Percentiles rank a stretch among this genome's conserved stretches.
Conservation (phyloP, 2,888 invertebrate genomes). For the Agrotis puta region DNA sequence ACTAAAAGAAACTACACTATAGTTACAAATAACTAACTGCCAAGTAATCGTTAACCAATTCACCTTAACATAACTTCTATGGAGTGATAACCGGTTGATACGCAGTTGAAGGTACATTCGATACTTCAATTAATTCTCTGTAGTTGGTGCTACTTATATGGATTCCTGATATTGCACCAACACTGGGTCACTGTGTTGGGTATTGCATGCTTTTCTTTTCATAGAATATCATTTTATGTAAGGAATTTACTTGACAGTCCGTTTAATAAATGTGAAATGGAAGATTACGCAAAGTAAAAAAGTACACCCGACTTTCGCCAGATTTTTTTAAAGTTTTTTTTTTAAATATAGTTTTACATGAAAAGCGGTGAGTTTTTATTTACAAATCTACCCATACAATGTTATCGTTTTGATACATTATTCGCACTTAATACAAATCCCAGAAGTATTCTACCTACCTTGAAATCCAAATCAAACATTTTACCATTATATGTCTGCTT, state of each 20-base stretch:
- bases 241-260: neutral
- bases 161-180: slow-evolving; percentile 39
- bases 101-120: slow-evolving; percentile 17
- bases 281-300: no score
- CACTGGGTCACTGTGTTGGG: slow-evolving; percentile 39
- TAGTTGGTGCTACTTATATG: slow-evolving; percentile 42
- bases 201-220: slow-evolving; percentile 40
- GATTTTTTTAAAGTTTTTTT: no score
- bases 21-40: slow-evolving; percentile 22
- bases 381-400: no score
- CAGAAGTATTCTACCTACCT: no score
- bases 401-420: no score
- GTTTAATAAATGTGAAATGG: neutral
- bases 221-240: slow-evolving; percentile 27
- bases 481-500: no score
- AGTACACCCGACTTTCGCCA: no score
- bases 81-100: slow-evolving; percentile 32
- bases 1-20: neutral
- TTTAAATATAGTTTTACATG: no score
- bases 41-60: slow-evolving; percentile 36
- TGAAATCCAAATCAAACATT: no score
- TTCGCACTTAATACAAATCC: no score
- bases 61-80: slow-evolving; percentile 46
- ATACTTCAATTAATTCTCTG: slow-evolving; percentile 49
- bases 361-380: no score